A percentile compares a stretch with the other conserved stretches of the same genome.
Conservation (phyloP, 2,797 vertebrate species). For the Bradypodion pumilum region DNA sequence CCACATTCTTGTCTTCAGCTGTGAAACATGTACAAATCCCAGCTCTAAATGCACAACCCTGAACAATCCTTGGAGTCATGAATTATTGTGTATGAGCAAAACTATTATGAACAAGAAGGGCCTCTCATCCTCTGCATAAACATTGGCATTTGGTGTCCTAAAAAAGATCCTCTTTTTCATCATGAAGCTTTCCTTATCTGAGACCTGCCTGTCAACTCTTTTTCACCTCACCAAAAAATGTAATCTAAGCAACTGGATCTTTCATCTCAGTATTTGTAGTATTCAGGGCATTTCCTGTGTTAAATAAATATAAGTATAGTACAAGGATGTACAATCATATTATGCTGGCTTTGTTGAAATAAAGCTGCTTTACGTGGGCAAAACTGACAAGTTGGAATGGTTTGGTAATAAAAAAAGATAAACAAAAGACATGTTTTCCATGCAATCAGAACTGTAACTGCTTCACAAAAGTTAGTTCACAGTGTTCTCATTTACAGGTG, state of each 20-base stretch:
- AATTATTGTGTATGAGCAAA: neutral
- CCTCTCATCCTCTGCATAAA: neutral
- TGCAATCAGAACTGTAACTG: conserved; percentile 54
- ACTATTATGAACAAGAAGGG: neutral
- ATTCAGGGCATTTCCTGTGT: conserved; percentile 68
- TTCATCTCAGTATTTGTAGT: conserved; percentile 61
- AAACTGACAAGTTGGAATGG: conserved; percentile 24
- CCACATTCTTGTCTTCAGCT: neutral
- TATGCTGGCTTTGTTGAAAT: conserved; percentile 58
- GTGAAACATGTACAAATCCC: neutral
- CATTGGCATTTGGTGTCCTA: neutral
- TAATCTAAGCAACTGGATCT: conserved; percentile 18
- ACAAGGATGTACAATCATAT: conserved; percentile 59
- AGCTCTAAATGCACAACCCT: neutral
- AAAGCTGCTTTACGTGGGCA: conserved; percentile 40
- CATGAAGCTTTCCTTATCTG: neutral
- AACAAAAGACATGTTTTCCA: conserved; percentile 61
- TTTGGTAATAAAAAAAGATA: conserved; percentile 12
- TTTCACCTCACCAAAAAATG: neutral
- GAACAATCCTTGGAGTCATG: neutral
- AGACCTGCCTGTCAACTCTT: conserved; percentile 1
- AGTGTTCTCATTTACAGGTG: neutral
- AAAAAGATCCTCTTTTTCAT: neutral
- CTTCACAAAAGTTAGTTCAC: conserved; percentile 29
- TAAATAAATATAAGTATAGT: conserved; percentile 37